A percentile compares a stretch with the other conserved stretches of the same genome.
Conservation (phyloP, 2,888 invertebrate species). For the Athalia circularis region DNA sequence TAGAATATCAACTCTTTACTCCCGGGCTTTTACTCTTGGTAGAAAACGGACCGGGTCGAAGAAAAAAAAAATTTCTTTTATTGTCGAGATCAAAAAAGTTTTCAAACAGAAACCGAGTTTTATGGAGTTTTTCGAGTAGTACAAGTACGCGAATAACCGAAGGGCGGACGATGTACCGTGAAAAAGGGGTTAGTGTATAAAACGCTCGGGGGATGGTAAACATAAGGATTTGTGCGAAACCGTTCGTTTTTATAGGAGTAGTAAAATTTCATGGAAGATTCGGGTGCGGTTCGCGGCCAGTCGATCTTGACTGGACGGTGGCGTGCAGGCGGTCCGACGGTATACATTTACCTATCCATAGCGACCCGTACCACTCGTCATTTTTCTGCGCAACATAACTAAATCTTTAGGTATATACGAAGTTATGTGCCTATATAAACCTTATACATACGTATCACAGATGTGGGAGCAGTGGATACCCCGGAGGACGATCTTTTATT, state of each 20-base stretch:
- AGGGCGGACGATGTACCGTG: slow-evolving; percentile 4
- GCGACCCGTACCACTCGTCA: slow-evolving; percentile 15
- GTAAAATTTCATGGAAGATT: slow-evolving; percentile 60
- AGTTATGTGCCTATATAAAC: too few relatives aligned
- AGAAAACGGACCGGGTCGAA: slow-evolving; percentile 41
- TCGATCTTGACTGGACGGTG: slow-evolving; percentile 28
- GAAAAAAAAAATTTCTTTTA: too few relatives aligned
- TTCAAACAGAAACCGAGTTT: slow-evolving; percentile 49
- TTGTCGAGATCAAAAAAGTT: too few relatives aligned
- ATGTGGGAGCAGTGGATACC: not conserved
- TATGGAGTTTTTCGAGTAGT: slow-evolving; percentile 25
- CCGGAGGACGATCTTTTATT: slow-evolving; percentile 28
- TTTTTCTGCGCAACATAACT: slow-evolving; percentile 9
- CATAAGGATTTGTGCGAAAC: slow-evolving; percentile 57
- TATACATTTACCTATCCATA: slow-evolving; percentile 1
- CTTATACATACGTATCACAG: too few relatives aligned
- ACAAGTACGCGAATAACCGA: slow-evolving; percentile 33
- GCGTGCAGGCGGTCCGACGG: not conserved
- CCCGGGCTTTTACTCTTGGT: too few relatives aligned
- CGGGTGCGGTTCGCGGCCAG: slow-evolving; percentile 33
- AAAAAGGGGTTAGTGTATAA: slow-evolving; percentile 5
- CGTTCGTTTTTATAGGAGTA: slow-evolving; percentile 56
- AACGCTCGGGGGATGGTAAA: slow-evolving; percentile 35
- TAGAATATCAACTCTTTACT: too few relatives aligned
- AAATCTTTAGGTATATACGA: too few relatives aligned